Percentiles rank a stretch among this genome's conserved stretches.
Evolutionary conservation across 2,797 vertebrate genomes (phyloP).

Genomic region (Catamblyrhynchus diadema): DNA sequence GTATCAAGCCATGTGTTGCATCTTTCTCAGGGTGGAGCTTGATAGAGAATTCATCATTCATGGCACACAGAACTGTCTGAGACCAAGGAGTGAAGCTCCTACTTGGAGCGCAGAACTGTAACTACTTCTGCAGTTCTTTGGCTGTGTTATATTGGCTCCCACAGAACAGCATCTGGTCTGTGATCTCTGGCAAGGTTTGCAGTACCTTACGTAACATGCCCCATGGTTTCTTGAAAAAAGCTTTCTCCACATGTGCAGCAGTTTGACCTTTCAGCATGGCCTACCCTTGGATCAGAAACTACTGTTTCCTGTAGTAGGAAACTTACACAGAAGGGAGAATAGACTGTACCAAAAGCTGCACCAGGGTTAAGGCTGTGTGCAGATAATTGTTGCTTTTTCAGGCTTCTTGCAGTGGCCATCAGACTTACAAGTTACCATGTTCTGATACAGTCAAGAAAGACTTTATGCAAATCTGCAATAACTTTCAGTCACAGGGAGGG

Average conservation of each 20-base stretch:
- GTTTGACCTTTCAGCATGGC: not conserved
- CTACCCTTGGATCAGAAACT: not conserved
- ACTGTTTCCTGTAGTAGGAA: not conserved
- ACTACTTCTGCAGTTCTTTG: not conserved
- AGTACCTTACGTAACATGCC: not conserved
- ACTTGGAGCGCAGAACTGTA: rapidly evolving
- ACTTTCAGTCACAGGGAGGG: not conserved
- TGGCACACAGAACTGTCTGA: not conserved
- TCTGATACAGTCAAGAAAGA: not conserved
- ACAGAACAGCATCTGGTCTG: not conserved
- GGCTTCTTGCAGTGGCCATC: not conserved
- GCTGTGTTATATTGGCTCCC: not conserved
- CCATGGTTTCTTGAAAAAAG: not conserved
- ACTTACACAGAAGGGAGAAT: rapidly evolving
- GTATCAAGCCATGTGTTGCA: rapidly evolving
- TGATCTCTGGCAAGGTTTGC: not conserved
- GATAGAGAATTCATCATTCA: not conserved
- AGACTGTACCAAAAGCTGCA: not conserved
- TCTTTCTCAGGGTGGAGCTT: not conserved
- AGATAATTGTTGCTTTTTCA: not conserved
- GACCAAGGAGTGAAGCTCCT: not conserved
- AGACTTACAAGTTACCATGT: rapidly evolving
- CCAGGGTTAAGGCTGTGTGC: too few relatives aligned
- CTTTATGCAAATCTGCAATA: not conserved
- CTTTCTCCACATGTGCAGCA: not conserved